Evolutionary conservation across 2,113 vertebrate genomes (phyloP), one percentile per base, ranked within the genome.

Genomic region (Ailuropoda melanoleuca): DNA sequence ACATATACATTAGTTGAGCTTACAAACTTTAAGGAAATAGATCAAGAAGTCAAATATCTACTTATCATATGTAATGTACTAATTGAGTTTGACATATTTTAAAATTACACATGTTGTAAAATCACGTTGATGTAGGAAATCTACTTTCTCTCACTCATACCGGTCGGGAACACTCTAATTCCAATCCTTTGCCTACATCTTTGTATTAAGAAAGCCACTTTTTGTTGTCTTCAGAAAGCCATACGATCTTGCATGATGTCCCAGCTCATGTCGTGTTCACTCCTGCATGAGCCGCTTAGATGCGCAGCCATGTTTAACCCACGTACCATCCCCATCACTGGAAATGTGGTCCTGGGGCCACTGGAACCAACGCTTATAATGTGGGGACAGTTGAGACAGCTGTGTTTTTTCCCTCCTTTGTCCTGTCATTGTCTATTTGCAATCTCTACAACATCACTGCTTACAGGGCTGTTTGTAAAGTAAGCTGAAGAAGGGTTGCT

Each of bases 261-360:
- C 53, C 29, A 8, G 8, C 4, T 56, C 4, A 18, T 3, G 1
- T 0, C 37, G 31, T 0, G 0, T 14, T 21, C 24, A 0, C 39
- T 18, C 58, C 64, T 43, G 70, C 77, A n/a, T 39, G 12, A 4
- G 56, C 23, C 37, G 24, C 68, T 48, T 60, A 26, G 31, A 93
- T 60, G 62, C 0, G 0, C 46, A 24, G 37, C 37, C 34, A 37
- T 19, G 46, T 92, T 37, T 55, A 62, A 82, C 0, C 31, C 8
- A 1, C 0, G 17, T 12, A 0, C 21, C 1, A 1, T 7, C 8
- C 18, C 60, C 17, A 7, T 75, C 78, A 0, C 34, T 5, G 21
- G 37, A 4, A 18, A 19, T 0, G n/a, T 18, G 11, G 50, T 2
- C 34, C 17, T 6, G 15, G 29, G 85, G 18, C 23, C 18, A 0